A percentile compares a stretch with the other conserved stretches of the same genome.
These are phyloP conservation scores for Cabera pusaria DNA, from an alignment of 2,888 invertebrate species.

Conservation along the genomic window DNA sequence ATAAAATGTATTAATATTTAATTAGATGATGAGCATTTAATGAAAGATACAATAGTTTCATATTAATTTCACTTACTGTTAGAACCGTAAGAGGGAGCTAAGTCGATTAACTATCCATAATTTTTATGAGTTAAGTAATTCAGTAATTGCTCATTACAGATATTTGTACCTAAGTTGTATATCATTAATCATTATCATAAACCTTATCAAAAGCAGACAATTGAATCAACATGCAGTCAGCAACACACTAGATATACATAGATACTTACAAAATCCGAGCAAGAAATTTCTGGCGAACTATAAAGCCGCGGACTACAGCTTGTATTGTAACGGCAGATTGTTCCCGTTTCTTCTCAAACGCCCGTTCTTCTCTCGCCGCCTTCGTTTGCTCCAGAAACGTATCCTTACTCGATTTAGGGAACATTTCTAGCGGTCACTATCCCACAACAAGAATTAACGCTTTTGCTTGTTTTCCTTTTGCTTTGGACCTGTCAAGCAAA, in stretches of 20 bases:
- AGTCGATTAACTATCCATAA: too few species aligned
- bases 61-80: too few species aligned
- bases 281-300: constrained; percentile 85
- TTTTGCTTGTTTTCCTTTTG: constrained; percentile 65
- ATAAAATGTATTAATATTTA: too few species aligned
- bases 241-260: constrained; percentile 1
- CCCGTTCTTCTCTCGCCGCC: constrained; percentile 94
- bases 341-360: constrained; percentile 91
- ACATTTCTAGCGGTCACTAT: constrained; percentile 53
- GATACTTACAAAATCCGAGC: constrained; percentile 87
- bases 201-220: too few species aligned
- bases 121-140: too few species aligned
- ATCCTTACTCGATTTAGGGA: constrained; percentile 84
- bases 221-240: too few species aligned
- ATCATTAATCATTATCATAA: too few species aligned
- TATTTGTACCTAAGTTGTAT: too few species aligned
- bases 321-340: constrained; percentile 89
- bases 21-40: too few species aligned
- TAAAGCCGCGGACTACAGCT: constrained; percentile 89
- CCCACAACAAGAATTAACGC: constrained; percentile 38
- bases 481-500: constrained; percentile 49
- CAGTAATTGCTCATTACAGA: too few species aligned
- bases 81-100: too few species aligned
- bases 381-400: constrained; percentile 95
- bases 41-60: too few species aligned